Base-by-base conservation (phyloP, 1,140 invertebrate species). In the Brachionus koreanus region DNA sequence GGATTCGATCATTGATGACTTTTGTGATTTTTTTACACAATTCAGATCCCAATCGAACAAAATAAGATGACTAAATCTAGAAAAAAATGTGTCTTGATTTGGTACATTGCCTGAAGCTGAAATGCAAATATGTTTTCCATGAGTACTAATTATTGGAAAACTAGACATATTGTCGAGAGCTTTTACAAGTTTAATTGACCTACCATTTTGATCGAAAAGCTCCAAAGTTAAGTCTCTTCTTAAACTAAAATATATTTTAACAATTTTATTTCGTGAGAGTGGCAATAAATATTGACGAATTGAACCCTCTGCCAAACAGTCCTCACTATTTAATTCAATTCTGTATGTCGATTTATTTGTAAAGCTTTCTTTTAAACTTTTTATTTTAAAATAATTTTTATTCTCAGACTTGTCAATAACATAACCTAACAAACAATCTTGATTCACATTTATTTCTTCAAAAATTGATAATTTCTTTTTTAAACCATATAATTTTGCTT, bases 371-470 rank as follows among this genome's bases (percentile, higher is more conserved):
- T 6, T 12, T 33, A 74, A 49, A 46, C 46, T 74, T 74, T 74
- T 74, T 74, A 74, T 74, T 29, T 49, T 74, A 13, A 74, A 74
- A 74, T 74, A 74, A 74, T 74, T 74, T 74, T 43, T 43, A 49
- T 74, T 46, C 42, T 4, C 5, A 25, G 3, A 25, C n/a, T 46
- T 74, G 7, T 74, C 43, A 5, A 74, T 43, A 5, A 74, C 25
- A 25, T 43, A 39, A 1, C 69, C 69, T 46, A 74, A 12, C 12
- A 74, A 9, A 5, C 39, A 74, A 23, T 74, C 43, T 9, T 74
- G 39, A 5, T 39, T 46, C 43, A 46, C 25, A 12, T 25, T 69
- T 19, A 35, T 69, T 39, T 69, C 69, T 25, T 74, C 69, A 74
- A 74, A 74, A 74, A 25, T 25, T 39, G 13, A 74, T 19, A 74